Percentiles rank a stretch among this genome's conserved stretches.
phyloP scores from a whole-genome alignment of 2,797 vertebrate species.

The Myoxocephalus aenaeus region DNA sequence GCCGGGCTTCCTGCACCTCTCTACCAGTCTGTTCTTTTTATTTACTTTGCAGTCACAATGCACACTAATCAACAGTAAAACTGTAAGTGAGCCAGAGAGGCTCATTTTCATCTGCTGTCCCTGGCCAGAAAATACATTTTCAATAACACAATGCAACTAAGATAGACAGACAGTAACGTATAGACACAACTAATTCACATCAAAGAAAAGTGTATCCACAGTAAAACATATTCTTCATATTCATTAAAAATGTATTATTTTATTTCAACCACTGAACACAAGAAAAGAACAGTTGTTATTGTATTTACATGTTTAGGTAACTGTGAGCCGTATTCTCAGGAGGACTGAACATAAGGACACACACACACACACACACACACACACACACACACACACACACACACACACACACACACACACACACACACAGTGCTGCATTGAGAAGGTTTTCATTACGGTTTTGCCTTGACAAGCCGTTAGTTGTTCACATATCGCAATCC shows the following conservation, averaged over 20 bases:
- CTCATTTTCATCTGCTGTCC: no score
- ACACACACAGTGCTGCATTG: constrained; percentile 1
- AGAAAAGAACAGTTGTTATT: constrained; percentile 13
- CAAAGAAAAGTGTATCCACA: no score
- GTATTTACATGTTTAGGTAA: constrained; percentile 13
- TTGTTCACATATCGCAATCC: constrained; percentile 67
- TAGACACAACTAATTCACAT: no score
- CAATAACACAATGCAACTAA: no score
- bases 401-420: no score
- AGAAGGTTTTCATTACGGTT: constrained; percentile 49
- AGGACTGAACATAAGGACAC: constrained; percentile 1
- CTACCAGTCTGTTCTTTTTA: background rate
- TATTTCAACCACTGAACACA: background rate
- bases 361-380: constrained; percentile 4
- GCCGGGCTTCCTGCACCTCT: background rate
- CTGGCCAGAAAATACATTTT: no score
- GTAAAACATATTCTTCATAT: no score
- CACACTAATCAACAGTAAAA: no score
- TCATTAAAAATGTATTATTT: background rate
- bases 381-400: constrained; percentile 3
- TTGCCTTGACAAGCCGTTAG: constrained; percentile 63
- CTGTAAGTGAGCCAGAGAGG: no score
- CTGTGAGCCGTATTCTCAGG: constrained; percentile 25
- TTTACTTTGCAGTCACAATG: no score
- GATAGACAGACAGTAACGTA: no score